These are phyloP conservation scores for Capromys pilorides DNA, from an alignment of 2,797 vertebrate species.

Conservation along the genomic window DNA sequence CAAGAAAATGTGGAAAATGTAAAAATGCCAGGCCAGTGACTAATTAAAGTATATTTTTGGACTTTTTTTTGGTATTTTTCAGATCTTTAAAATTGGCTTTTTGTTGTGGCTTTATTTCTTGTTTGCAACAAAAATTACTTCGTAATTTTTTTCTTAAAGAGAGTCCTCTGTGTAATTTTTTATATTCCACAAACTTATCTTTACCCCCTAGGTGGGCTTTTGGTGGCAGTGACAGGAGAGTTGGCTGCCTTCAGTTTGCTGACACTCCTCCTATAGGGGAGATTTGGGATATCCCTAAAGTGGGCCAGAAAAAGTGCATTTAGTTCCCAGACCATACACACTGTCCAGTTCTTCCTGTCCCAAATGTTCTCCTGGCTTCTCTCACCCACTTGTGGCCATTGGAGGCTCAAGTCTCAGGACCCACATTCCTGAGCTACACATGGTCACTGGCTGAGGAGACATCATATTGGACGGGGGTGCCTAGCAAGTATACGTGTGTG, in stretches of 20 bases:
- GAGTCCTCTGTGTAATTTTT: not conserved
- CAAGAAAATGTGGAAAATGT: not conserved
- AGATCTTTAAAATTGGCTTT: not conserved
- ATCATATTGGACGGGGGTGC: fast-evolving
- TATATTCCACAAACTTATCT: not conserved
- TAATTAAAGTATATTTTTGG: not conserved
- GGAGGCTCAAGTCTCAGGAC: not conserved
- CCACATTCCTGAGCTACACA: not conserved
- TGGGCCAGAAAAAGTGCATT: not conserved
- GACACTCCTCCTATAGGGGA: not conserved
- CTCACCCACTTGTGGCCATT: not conserved
- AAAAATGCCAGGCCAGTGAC: not conserved
- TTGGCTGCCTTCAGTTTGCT: not conserved
- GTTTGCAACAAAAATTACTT: not conserved
- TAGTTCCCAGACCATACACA: too few species aligned
- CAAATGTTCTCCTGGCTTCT: not conserved
- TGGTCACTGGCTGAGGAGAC: not conserved
- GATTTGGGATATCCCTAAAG: not conserved
- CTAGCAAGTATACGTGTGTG: not conserved
- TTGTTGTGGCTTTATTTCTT: not conserved
- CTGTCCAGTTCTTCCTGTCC: not conserved
- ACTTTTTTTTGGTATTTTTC: not conserved
- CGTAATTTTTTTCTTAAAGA: not conserved
- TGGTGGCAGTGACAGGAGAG: not conserved
- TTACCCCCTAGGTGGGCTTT: not conserved